Percentiles rank a stretch among this genome's conserved stretches.
Conservation (phyloP, 2,113 vertebrate species). For the Bubo blakistoni region DNA sequence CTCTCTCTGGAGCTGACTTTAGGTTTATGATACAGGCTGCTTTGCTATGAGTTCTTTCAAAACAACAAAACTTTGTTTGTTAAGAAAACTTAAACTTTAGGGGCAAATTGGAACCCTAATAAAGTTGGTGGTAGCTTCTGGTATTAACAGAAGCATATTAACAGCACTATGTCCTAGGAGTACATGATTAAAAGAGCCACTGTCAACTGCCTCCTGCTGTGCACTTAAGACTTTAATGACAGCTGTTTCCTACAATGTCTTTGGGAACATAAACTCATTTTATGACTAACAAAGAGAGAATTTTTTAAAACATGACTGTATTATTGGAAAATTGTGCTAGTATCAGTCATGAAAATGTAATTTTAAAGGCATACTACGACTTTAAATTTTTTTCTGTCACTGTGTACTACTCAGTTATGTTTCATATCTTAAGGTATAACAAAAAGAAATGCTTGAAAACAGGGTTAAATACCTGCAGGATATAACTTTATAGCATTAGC, state of each 20-base stretch:
- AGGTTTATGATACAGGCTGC: not conserved
- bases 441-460: not conserved
- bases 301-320: not conserved
- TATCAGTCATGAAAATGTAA: not conserved
- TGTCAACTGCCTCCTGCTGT: not conserved
- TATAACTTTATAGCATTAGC: slow-evolving; percentile 34
- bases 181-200: not conserved
- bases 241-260: not conserved
- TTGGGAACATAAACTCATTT: not conserved
- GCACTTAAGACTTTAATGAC: not conserved
- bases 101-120: not conserved
- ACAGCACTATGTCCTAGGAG: not conserved
- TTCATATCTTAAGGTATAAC: not conserved
- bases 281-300: not conserved
- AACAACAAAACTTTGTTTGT: not conserved
- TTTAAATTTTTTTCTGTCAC: not conserved
- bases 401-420: not conserved
- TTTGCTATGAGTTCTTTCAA: not conserved
- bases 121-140: not conserved
- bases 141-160: not conserved
- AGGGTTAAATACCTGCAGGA: slow-evolving; percentile 32
- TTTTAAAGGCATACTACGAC: not conserved
- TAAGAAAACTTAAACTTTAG: not conserved
- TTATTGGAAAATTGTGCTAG: not conserved
- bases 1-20: not conserved